Conservation (phyloP, 2,113 vertebrate species). For the Xenopus laevis region DNA sequence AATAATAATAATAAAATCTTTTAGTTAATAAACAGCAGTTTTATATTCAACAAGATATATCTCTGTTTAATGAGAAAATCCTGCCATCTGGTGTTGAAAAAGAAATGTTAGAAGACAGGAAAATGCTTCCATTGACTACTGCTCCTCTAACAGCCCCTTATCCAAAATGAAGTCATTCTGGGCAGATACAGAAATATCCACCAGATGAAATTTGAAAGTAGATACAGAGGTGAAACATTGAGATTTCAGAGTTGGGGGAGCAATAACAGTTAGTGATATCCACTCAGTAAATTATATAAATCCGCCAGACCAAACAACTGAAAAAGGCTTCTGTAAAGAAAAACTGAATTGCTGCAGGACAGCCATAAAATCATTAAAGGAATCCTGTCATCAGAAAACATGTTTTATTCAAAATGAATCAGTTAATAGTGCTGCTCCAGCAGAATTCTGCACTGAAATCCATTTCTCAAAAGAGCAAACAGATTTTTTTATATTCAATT, state of each 20-base stretch:
- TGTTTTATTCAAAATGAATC: no score
- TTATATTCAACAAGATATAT: not conserved
- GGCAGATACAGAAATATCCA: not conserved
- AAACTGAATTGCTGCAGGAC: constrained; percentile 83
- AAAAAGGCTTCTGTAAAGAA: constrained; percentile 76
- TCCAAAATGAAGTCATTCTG: not conserved
- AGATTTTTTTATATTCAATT: no score
- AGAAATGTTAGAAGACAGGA: not conserved
- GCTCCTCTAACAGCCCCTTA: not conserved
- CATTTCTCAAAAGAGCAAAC: no score
- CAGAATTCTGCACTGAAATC: no score
- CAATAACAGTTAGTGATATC: constrained; percentile 93
- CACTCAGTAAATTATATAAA: constrained; percentile 85
- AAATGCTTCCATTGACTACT: no score
- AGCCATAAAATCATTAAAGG: constrained; percentile 96
- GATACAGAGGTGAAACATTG: not conserved
- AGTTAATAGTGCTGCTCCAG: no score
- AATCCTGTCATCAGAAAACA: no score
- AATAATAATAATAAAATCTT: no score
- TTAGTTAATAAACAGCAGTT: no score
- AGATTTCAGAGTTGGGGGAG: constrained; percentile 41
- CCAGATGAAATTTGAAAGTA: not conserved
- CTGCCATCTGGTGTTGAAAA: constrained; percentile 79
- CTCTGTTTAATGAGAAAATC: constrained; percentile 63
- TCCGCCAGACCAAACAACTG: constrained; percentile 84